phyloP scores from a whole-genome alignment of 2,113 vertebrate genomes.

The Campylorhamphus procurvoides region DNA sequence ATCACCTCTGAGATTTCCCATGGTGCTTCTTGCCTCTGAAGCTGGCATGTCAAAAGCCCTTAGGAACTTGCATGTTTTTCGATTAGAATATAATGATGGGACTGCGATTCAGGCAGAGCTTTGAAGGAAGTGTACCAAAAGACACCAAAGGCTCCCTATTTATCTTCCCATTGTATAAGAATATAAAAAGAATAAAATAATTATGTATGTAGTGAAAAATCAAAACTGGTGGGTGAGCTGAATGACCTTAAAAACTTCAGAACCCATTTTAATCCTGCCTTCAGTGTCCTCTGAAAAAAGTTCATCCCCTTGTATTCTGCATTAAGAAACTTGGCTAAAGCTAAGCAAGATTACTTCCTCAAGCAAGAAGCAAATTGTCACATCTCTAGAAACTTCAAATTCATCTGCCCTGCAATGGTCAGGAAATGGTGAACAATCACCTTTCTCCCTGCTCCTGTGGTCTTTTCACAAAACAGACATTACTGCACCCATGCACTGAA shows the following conservation, averaged over 20 bases:
- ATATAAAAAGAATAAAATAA: background rate
- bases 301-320: background rate
- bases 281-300: background rate
- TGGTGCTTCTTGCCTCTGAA: conserved; percentile 38
- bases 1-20: conserved; percentile 46
- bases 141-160: background rate
- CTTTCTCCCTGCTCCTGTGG: background rate
- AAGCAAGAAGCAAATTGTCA: background rate
- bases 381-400: background rate
- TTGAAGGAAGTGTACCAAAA: conserved; percentile 8
- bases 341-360: background rate
- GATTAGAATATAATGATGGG: conserved; percentile 21
- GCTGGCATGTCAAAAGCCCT: conserved; percentile 19
- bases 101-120: background rate
- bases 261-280: background rate
- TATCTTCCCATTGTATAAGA: background rate
- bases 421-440: background rate
- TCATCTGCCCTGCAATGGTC: background rate
- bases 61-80: background rate
- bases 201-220: background rate
- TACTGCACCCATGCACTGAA: background rate
- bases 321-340: background rate
- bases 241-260: conserved; percentile 1
- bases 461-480: background rate
- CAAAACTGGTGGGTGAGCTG: background rate